Conservation (phyloP, 2,113 vertebrate species). For the Zingel zingel region DNA sequence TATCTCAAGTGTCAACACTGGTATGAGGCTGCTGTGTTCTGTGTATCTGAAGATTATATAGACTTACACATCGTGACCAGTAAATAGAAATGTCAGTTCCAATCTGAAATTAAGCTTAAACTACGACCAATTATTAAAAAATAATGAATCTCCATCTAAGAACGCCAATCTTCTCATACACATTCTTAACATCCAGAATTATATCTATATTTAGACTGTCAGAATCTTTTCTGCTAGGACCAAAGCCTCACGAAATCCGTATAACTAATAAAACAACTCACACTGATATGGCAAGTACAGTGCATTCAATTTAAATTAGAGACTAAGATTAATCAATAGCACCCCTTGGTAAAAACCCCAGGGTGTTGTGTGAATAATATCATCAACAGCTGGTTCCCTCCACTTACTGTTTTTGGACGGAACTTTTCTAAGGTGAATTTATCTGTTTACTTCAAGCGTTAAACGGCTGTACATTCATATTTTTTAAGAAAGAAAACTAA, state of each 20-base stretch:
- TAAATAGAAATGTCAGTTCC: background rate
- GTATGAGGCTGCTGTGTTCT: background rate
- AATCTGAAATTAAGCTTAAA: background rate
- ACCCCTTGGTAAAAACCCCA: background rate
- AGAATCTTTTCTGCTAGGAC: background rate
- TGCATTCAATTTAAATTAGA: background rate
- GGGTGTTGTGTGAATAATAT: background rate
- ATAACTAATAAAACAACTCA: background rate
- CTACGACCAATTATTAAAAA: background rate
- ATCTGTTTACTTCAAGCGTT: background rate
- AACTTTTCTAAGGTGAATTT: background rate
- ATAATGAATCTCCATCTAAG: background rate
- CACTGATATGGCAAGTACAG: background rate
- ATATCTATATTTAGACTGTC: background rate
- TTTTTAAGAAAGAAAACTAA: background rate
- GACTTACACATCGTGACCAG: background rate
- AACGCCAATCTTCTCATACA: background rate
- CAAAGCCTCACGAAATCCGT: background rate
- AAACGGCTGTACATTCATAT: background rate
- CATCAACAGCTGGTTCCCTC: background rate
- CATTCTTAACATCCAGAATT: background rate
- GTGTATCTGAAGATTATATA: background rate
- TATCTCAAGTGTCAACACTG: constrained; percentile 17
- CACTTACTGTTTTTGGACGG: background rate
- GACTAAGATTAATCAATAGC: background rate